Percentiles rank a stretch among this genome's conserved stretches.
Conservation (phyloP, 2,888 invertebrate species). For the Branchipolynoe longqiensis region DNA sequence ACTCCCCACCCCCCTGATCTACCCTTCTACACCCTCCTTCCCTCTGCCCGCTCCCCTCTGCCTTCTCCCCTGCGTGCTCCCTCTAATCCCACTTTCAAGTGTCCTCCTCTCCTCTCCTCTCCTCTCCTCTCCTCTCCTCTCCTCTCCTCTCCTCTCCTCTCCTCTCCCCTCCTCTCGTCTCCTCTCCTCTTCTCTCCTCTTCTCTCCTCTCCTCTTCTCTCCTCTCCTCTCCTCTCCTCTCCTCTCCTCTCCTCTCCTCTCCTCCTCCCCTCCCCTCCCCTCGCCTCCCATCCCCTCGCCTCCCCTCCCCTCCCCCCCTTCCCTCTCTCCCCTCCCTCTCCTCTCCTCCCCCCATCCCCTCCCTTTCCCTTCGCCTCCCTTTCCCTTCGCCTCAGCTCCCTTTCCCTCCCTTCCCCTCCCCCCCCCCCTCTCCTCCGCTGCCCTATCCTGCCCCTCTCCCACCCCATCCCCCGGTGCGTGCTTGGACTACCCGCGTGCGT, state of each 20-base stretch:
- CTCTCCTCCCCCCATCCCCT: background rate
- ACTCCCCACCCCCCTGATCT: background rate
- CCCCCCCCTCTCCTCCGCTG: background rate
- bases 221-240: background rate
- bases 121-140: background rate
- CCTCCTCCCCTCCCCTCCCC: background rate
- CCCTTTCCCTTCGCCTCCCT: background rate
- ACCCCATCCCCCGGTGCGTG: background rate
- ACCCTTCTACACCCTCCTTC: background rate
- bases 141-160: background rate
- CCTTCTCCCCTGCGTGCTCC: conserved; percentile 13
- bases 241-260: background rate
- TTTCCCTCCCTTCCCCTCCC: background rate
- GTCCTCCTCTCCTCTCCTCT: background rate
- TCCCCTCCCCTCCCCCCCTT: background rate
- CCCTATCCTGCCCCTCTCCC: background rate
- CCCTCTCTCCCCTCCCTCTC: background rate
- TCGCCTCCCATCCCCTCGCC: background rate
- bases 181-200: background rate
- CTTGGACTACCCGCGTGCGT: no score
- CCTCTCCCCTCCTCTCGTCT: background rate
- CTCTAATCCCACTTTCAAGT: background rate
- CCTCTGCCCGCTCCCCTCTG: background rate
- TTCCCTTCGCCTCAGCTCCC: background rate
- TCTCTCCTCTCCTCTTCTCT: background rate